phyloP scores from a whole-genome alignment of 30 jellyfish, hydroid and myxozoan species.

The Turritopsis dohrnii region DNA sequence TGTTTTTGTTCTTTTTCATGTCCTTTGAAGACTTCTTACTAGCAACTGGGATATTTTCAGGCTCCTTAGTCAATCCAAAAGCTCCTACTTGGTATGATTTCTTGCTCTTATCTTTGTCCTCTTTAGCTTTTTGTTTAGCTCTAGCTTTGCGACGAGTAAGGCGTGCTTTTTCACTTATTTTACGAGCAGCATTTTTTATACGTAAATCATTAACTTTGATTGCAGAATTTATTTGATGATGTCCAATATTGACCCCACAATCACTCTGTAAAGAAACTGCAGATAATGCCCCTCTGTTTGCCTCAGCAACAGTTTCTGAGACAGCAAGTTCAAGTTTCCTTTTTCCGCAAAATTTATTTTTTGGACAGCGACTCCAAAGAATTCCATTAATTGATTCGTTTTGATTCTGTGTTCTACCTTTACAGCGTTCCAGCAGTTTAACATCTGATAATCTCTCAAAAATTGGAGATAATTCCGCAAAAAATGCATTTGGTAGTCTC shows the following conservation, averaged over 20 bases:
- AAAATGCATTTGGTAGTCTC: neutral
- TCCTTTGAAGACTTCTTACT: too few relatives aligned
- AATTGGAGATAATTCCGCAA: neutral
- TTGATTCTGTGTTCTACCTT: neutral
- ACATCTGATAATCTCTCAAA: neutral
- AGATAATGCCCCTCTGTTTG: neutral
- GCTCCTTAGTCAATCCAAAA: neutral
- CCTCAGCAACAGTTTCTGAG: neutral
- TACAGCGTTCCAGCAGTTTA: neutral
- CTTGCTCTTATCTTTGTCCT: too few relatives aligned
- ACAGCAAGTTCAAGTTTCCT: neutral
- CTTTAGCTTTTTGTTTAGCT: neutral
- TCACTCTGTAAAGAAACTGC: neutral
- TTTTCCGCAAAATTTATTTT: neutral
- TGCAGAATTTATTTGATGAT: too few relatives aligned
- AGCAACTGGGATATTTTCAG: too few relatives aligned
- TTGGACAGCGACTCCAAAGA: neutral
- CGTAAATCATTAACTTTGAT: neutral
- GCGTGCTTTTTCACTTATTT: neutral
- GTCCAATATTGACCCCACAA: neutral
- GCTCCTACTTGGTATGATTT: neutral
- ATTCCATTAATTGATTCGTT: neutral
- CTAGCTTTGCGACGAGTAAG: neutral
- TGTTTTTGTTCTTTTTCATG: too few relatives aligned
- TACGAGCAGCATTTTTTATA: neutral